A percentile compares a stretch with the other conserved stretches of the same genome.
phyloP scores from a whole-genome alignment of 2,113 vertebrate genomes.

The Thermophis baileyi region DNA sequence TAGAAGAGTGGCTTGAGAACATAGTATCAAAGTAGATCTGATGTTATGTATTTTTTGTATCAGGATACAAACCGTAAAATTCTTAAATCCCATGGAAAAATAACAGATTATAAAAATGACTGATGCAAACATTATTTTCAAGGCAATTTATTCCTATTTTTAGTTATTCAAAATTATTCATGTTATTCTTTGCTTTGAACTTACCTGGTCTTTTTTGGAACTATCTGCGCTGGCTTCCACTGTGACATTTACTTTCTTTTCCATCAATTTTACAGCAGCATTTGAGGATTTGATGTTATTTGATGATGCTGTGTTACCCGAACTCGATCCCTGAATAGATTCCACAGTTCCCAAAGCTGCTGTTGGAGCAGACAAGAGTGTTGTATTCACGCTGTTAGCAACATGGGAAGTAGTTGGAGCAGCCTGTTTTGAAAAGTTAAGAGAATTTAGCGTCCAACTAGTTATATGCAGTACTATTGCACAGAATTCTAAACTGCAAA shows the following conservation, averaged over 20 bases:
- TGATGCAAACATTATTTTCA: background rate
- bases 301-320: constrained; percentile 76
- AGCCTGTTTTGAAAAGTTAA: constrained; percentile 75
- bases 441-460: constrained; percentile 39
- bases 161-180: constrained; percentile 27
- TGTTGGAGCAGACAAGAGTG: constrained; percentile 73
- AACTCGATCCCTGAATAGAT: constrained; percentile 70
- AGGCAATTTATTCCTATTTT: constrained; percentile 5
- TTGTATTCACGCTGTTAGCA: constrained; percentile 69
- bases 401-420: constrained; percentile 70
- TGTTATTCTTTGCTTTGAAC: constrained; percentile 54
- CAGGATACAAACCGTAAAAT: background rate
- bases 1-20: background rate
- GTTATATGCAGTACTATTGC: background rate
- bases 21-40: background rate
- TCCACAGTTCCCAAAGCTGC: constrained; percentile 68
- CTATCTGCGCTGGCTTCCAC: constrained; percentile 88
- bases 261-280: constrained; percentile 72
- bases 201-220: constrained; percentile 96
- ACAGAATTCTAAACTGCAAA: constrained; percentile 14
- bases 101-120: background rate
- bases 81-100: background rate
- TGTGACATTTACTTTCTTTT: constrained; percentile 73
- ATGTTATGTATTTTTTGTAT: background rate
- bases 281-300: constrained; percentile 73